Evolutionary conservation across 1,140 invertebrate species (phyloP).

Genomic region (Radopholus similis): DNA sequence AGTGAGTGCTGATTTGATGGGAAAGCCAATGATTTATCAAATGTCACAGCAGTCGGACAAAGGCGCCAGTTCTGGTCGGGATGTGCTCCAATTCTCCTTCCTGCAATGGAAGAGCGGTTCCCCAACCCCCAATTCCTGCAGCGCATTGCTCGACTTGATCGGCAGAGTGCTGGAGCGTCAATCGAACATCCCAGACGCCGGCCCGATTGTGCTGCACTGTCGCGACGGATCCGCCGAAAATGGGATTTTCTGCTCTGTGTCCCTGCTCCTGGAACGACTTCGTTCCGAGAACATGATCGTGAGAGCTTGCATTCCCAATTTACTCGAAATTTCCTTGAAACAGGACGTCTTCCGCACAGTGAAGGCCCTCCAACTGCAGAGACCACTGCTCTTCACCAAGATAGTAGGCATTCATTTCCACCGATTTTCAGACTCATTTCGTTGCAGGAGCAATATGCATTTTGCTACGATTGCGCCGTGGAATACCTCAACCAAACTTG

Average conservation of each 20-base stretch:
- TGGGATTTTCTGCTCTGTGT: slow-evolving; percentile 62
- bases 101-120: slow-evolving; percentile 33
- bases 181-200: slow-evolving; percentile 33
- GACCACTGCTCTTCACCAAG: slow-evolving; percentile 35
- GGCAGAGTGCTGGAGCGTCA: slow-evolving; percentile 49
- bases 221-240: slow-evolving; percentile 60
- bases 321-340: background rate
- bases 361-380: slow-evolving; percentile 55
- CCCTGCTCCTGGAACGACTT: slow-evolving; percentile 62
- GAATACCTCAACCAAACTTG: slow-evolving; percentile 41
- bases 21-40: slow-evolving; percentile 9
- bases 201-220: slow-evolving; percentile 56
- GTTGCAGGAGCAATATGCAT: slow-evolving; percentile 53
- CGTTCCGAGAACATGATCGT: slow-evolving; percentile 62
- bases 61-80: slow-evolving; percentile 22
- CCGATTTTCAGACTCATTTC: background rate
- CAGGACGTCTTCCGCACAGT: slow-evolving; percentile 64
- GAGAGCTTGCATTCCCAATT: background rate
- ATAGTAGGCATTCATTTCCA: slow-evolving; percentile 39
- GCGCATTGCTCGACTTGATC: slow-evolving; percentile 48
- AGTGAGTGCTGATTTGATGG: slow-evolving; percentile 6
- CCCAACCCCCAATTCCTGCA: slow-evolving; percentile 28
- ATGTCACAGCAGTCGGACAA: slow-evolving; percentile 20
- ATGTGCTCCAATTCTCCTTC: slow-evolving; percentile 41
- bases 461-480: slow-evolving; percentile 48